phyloP scores from a whole-genome alignment of 2,797 vertebrate species.

The Cygnus olor region DNA sequence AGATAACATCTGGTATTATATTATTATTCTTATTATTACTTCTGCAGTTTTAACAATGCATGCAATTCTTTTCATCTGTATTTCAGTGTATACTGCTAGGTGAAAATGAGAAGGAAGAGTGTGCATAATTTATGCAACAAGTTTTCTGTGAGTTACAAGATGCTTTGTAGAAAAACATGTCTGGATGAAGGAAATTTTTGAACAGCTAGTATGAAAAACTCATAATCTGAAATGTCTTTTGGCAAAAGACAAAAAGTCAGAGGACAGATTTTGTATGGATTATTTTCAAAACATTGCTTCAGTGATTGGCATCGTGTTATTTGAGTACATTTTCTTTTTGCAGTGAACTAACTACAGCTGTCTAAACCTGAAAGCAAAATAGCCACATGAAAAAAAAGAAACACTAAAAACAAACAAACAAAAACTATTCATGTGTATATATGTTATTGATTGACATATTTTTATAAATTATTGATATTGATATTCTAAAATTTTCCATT shows the following conservation, averaged over 20 bases:
- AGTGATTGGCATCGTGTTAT: rapidly evolving
- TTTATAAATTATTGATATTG: not conserved
- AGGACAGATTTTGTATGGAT: not conserved
- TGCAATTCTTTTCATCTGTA: not conserved
- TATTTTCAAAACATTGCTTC: not conserved
- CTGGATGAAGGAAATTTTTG: not conserved
- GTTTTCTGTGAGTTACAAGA: not conserved
- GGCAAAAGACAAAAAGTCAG: not conserved
- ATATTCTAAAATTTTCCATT: not conserved
- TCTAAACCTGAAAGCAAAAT: not conserved
- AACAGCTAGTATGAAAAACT: not conserved
- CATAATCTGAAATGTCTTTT: not conserved
- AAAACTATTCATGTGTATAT: not conserved
- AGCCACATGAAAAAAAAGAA: not conserved
- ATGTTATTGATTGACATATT: not conserved
- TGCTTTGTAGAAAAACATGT: not conserved
- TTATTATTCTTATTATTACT: not conserved
- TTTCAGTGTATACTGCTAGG: not conserved
- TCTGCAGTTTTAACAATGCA: not conserved
- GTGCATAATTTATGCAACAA: not conserved
- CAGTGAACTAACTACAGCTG: not conserved
- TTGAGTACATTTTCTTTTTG: not conserved
- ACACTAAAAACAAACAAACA: not conserved
- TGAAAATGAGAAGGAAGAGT: not conserved
- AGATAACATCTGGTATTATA: not conserved